Conservation (phyloP, 2,797 vertebrate species). For the Smutsia temminckii region DNA sequence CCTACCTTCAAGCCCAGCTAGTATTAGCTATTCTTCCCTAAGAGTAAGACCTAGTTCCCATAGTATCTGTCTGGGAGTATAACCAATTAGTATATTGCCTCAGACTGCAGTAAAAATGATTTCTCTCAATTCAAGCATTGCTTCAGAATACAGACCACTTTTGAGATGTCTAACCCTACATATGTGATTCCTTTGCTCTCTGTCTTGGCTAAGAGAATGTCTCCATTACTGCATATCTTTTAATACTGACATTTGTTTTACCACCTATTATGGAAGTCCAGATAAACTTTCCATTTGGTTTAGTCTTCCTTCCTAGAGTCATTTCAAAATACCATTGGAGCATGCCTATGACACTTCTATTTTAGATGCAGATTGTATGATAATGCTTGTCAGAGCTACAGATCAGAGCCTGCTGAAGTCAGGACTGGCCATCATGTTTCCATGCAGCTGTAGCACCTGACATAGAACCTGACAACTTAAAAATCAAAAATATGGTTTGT, state of each 20-base stretch:
- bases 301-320: background rate
- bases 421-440: background rate
- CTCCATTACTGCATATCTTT: background rate
- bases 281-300: background rate
- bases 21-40: background rate
- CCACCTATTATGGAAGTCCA: background rate
- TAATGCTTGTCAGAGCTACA: background rate
- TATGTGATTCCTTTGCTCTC: background rate
- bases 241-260: background rate
- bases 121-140: background rate
- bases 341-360: background rate
- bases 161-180: background rate
- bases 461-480: background rate
- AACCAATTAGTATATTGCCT: background rate
- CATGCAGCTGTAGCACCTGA: background rate
- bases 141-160: background rate
- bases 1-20: background rate
- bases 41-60: background rate
- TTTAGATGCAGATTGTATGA: background rate
- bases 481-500: background rate
- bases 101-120: background rate
- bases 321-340: background rate
- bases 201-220: background rate
- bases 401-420: background rate
- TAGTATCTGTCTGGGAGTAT: background rate